Evolutionary conservation across 2,888 invertebrate genomes (phyloP), one percentile per base, ranked within the genome.

Genomic region (Dryomyza anilis): DNA sequence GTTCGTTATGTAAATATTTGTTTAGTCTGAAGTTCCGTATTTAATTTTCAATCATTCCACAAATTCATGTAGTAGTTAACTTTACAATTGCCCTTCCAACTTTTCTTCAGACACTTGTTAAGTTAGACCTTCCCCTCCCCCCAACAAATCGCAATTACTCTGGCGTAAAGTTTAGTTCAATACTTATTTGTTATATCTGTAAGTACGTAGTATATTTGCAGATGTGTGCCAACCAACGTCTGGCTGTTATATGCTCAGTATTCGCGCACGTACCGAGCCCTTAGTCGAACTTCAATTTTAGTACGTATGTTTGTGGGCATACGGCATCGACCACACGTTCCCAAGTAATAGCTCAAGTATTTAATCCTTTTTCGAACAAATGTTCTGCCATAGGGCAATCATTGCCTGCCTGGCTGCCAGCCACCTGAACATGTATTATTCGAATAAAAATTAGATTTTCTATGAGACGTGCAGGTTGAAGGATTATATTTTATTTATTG

Each of bases 261-360:
- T 36, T n/a, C 23, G 23, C 21, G 23, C 58, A 21, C 33, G 33
- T 30, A 21, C 36, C 14, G 21, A 33, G 12, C 27, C 29, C 29
- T n/a, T 4, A 3, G 23, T 23, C 55, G 36, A 12, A 50, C n/a
- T n/a, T n/a, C n/a, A n/a, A n/a, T n/a, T n/a, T n/a, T n/a, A n/a
- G n/a, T n/a, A n/a, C n/a, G n/a, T 52, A 52, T 27, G 7, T 21
- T 21, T 16, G 16, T 52, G 23, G 10, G 10, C 14, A 52, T 27
- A 27, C 16, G 36, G 25, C 36, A 33, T 23, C 55, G 23, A 55
- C 55, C 36, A 33, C 55, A 55, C 55, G 55, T 55, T 55, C 55
- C 21, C 36, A 45, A 58, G 58, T 46, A 58, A 58, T 58, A 45
- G 58, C 29, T 58, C 45, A 58, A 58, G 46, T 43, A 58, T 43